Conservation (phyloP, 2,113 vertebrate species). For the Dasyprocta punctata region DNA sequence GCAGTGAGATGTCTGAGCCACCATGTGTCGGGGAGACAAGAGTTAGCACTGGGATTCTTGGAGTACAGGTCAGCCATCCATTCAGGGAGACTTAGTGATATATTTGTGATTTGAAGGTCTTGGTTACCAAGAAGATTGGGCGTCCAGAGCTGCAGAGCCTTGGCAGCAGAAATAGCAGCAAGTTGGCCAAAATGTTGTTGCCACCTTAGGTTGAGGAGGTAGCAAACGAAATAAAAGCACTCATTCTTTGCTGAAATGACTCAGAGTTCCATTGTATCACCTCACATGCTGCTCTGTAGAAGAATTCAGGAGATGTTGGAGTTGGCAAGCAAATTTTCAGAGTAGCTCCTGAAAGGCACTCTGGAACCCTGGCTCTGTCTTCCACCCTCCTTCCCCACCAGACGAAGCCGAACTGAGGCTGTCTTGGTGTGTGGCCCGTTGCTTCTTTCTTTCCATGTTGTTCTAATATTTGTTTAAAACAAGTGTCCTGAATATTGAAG, state of each 20-base stretch:
- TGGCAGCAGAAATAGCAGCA: neutral
- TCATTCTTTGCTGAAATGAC: neutral
- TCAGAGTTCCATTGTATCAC: neutral
- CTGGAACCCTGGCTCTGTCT: neutral
- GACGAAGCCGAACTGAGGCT: neutral
- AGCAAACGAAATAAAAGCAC: neutral
- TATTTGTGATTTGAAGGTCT: neutral
- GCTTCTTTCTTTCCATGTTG: neutral
- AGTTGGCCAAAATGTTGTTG: neutral
- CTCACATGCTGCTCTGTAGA: neutral
- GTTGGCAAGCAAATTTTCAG: neutral
- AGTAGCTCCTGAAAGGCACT: neutral
- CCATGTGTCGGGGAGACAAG: neutral
- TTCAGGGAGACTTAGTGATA: neutral
- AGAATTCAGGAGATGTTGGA: neutral
- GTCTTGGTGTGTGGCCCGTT: neutral
- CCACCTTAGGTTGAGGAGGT: neutral
- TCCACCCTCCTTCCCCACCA: accelerated
- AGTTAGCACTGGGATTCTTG: neutral
- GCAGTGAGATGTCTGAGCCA: neutral
- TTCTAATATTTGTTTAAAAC: neutral
- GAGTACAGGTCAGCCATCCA: neutral
- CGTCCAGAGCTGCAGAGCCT: neutral
- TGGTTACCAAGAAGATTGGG: neutral
- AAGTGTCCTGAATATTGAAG: neutral